Percentiles rank a stretch among this genome's conserved stretches.
These are phyloP conservation scores for Pterocles orientalis DNA, from an alignment of 2,113 vertebrate species.

Conservation along the genomic window DNA sequence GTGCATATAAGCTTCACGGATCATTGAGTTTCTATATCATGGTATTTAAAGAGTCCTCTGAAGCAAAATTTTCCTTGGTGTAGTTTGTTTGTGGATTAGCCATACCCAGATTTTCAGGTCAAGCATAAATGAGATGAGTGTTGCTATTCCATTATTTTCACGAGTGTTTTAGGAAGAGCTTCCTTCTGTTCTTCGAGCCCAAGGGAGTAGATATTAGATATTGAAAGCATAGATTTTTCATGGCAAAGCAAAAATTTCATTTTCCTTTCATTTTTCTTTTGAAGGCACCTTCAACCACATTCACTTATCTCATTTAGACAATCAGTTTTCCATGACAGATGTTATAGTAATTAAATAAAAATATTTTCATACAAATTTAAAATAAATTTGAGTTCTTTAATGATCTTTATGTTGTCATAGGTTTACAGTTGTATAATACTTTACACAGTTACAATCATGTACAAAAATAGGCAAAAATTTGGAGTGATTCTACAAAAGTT, in stretches of 20 bases:
- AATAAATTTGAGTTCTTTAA: neutral
- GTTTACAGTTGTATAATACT: neutral
- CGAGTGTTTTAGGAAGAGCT: neutral
- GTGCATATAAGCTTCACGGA: neutral
- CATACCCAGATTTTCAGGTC: neutral
- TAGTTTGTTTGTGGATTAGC: neutral
- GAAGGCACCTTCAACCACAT: neutral
- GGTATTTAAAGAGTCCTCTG: neutral
- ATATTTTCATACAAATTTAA: neutral
- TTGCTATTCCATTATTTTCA: neutral
- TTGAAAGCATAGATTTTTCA: neutral
- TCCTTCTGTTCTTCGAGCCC: neutral
- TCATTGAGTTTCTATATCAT: neutral
- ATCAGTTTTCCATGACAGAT: neutral
- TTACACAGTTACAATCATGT: neutral
- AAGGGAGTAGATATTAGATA: neutral
- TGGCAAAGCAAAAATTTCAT: neutral
- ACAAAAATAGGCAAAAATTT: neutral
- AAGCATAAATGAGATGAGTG: neutral
- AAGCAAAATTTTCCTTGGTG: neutral
- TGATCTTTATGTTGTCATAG: neutral
- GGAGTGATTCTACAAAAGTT: neutral
- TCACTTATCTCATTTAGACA: neutral
- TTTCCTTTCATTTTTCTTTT: no score
- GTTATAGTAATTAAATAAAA: neutral